Percentiles rank a stretch among this genome's conserved stretches.
Conservation (phyloP, 2,888 invertebrate genomes). For the Blomia tropicalis region DNA sequence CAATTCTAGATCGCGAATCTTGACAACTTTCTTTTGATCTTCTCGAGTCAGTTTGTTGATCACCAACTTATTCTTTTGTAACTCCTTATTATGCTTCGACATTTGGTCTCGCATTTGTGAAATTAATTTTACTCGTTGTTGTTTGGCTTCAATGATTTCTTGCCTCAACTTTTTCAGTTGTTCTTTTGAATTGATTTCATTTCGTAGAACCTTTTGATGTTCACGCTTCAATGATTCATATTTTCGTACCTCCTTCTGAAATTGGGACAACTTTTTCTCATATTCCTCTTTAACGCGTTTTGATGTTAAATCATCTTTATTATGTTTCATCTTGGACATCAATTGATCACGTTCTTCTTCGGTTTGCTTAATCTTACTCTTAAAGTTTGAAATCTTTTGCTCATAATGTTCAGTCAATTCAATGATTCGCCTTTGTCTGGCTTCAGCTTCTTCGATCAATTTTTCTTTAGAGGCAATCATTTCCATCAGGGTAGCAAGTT, state of each 20-base stretch:
- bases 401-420: slow-evolving; percentile 79
- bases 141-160: slow-evolving; percentile 64
- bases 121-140: slow-evolving; percentile 60
- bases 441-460: slow-evolving; percentile 78
- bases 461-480: slow-evolving; percentile 85
- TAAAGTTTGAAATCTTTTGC: slow-evolving; percentile 65
- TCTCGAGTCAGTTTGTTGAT: slow-evolving; percentile 80
- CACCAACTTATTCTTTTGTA: slow-evolving; percentile 59
- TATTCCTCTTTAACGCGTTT: slow-evolving; percentile 73
- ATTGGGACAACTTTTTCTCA: slow-evolving; percentile 60
- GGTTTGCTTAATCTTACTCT: slow-evolving; percentile 66
- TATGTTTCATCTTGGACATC: slow-evolving; percentile 38
- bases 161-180: slow-evolving; percentile 53
- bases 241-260: slow-evolving; percentile 69
- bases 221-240: slow-evolving; percentile 73
- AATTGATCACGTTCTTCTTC: slow-evolving; percentile 81
- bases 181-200: slow-evolving; percentile 58
- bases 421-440: slow-evolving; percentile 66
- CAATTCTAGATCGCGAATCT: slow-evolving; percentile 69
- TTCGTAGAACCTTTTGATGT: slow-evolving; percentile 62
- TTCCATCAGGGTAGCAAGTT: slow-evolving; percentile 57
- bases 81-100: slow-evolving; percentile 58
- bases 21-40: slow-evolving; percentile 66
- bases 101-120: slow-evolving; percentile 82
- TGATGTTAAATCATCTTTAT: slow-evolving; percentile 39